A percentile compares a stretch with the other conserved stretches of the same genome.
phyloP scores from a whole-genome alignment of 2,113 vertebrate species.

The Podarcis cretensis region DNA sequence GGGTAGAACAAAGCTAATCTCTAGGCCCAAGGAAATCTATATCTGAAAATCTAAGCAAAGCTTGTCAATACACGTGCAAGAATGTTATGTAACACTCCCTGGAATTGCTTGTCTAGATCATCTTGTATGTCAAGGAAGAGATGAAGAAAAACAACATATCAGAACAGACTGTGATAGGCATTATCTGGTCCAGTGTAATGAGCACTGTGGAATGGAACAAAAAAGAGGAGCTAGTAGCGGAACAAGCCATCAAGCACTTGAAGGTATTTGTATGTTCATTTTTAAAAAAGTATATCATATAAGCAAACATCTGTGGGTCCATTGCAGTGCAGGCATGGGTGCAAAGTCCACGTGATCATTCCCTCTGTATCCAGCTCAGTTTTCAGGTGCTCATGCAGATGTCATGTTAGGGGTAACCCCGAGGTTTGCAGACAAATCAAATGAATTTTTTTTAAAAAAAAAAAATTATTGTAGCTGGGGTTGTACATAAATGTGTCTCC shows the following conservation, averaged over 20 bases:
- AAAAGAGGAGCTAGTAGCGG: conserved; percentile 98
- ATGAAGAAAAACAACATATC: conserved; percentile 97
- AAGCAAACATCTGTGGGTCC: background rate
- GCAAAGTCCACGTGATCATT: background rate
- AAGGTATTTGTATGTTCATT: conserved; percentile 79
- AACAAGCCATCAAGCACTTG: conserved; percentile 99
- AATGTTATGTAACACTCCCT: background rate
- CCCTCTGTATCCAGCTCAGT: too few relatives aligned
- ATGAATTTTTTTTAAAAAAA: background rate
- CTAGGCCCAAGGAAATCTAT: background rate
- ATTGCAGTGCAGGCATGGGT: too few relatives aligned
- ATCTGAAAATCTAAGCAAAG: background rate
- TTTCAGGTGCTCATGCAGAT: too few relatives aligned
- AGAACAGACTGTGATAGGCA: conserved; percentile 92
- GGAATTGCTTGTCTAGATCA: conserved; percentile 81
- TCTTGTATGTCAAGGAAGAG: conserved; percentile 92
- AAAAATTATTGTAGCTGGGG: background rate
- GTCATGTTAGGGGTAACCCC: background rate
- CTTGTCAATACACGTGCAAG: background rate
- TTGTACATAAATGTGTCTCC: background rate
- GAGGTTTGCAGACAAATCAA: background rate
- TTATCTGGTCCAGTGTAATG: conserved; percentile 97
- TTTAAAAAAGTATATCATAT: background rate
- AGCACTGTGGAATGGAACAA: conserved; percentile 99
- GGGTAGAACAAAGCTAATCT: background rate